Evolutionary conservation across 2,888 invertebrate genomes (phyloP).

Genomic region (Cantharis rustica): DNA sequence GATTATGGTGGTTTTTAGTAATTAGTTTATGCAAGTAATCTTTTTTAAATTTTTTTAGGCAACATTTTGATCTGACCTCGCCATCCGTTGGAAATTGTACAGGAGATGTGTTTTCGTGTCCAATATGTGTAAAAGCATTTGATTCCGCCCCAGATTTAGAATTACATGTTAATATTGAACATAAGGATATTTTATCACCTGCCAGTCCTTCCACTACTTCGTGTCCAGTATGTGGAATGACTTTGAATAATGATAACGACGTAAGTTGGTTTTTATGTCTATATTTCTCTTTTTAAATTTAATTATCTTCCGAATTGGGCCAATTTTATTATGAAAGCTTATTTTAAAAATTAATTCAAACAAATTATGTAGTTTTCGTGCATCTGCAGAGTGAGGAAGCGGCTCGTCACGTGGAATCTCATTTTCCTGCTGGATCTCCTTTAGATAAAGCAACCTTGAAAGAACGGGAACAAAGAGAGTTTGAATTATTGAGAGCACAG

Average conservation of each 20-base stretch:
- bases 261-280: constrained; percentile 59
- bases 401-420: constrained; percentile 86
- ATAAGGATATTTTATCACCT: constrained; percentile 79
- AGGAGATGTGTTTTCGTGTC: constrained; percentile 70
- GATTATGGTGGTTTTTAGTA: not conserved
- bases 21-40: not conserved
- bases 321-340: not conserved
- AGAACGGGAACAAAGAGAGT: constrained; percentile 78
- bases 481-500: constrained; percentile 78
- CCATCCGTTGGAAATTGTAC: constrained; percentile 65
- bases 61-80: constrained; percentile 81
- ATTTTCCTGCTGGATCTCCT: constrained; percentile 67
- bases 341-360: not conserved
- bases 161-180: constrained; percentile 84
- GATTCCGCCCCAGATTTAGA: constrained; percentile 78
- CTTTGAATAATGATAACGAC: constrained; percentile 57
- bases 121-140: constrained; percentile 76
- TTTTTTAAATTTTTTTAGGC: constrained; percentile 52
- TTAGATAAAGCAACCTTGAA: constrained; percentile 68
- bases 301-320: not conserved
- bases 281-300: constrained; percentile 41
- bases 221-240: constrained; percentile 58
- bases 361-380: constrained; percentile 37
- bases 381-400: constrained; percentile 60
- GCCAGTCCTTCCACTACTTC: constrained; percentile 48